Conservation (phyloP, 2,888 invertebrate species). For the Mythimna vitellina region DNA sequence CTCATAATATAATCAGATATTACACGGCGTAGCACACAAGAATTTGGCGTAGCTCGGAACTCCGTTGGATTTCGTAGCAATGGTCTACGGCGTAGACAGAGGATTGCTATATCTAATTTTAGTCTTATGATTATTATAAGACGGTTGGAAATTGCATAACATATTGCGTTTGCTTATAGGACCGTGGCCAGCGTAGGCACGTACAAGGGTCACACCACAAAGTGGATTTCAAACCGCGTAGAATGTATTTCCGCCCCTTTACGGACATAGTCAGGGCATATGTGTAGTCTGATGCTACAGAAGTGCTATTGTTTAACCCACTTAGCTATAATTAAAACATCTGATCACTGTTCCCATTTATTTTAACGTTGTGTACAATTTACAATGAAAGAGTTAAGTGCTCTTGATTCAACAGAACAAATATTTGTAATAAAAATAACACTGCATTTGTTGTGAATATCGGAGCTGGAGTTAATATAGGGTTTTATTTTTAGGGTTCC, state of each 20-base stretch:
- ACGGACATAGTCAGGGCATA: constrained; percentile 52
- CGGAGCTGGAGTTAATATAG: constrained; percentile 10
- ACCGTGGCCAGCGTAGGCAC: constrained; percentile 57
- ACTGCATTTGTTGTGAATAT: constrained; percentile 26
- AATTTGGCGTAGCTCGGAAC: constrained; percentile 58
- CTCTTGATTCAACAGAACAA: constrained; percentile 29
- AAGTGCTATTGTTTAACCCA: constrained; percentile 68
- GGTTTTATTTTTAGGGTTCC: constrained; percentile 2
- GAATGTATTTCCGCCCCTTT: constrained; percentile 77
- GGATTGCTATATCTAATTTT: constrained; percentile 31
- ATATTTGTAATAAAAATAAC: constrained; percentile 26
- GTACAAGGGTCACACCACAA: constrained; percentile 74
- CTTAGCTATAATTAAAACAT: constrained; percentile 64
- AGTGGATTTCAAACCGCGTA: constrained; percentile 80
- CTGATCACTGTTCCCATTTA: constrained; percentile 55
- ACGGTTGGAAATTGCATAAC: constrained; percentile 51
- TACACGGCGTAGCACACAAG: constrained; percentile 45
- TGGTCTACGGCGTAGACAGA: constrained; percentile 58
- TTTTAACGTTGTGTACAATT: constrained; percentile 38
- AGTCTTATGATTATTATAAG: constrained; percentile 28
- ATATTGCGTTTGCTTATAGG: constrained; percentile 52
- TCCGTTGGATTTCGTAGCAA: constrained; percentile 69
- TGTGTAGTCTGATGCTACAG: constrained; percentile 27
- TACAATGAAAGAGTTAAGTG: constrained; percentile 42
- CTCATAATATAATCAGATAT: constrained; percentile 23